phyloP scores from a whole-genome alignment of 2,888 invertebrate genomes.

The Dryocosmus kuriphilus region DNA sequence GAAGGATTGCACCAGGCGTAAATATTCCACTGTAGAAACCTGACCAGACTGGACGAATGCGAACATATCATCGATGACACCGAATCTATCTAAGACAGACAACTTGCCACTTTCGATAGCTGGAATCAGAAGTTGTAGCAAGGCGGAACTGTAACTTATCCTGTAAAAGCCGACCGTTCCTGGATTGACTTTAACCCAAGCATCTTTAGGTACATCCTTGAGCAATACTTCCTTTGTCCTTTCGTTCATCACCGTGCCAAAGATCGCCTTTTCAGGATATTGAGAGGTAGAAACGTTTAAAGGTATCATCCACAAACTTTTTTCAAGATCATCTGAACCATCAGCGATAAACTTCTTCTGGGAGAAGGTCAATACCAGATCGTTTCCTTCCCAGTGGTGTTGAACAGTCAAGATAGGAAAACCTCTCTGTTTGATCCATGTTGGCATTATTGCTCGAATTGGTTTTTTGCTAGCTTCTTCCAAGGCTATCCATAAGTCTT shows the following conservation, averaged over 20 bases:
- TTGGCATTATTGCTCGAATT: conserved; percentile 94
- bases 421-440: conserved; percentile 97
- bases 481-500: conserved; percentile 94
- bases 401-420: conserved; percentile 88
- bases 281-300: conserved; percentile 88
- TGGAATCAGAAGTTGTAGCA: conserved; percentile 87
- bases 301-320: conserved; percentile 92
- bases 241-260: conserved; percentile 82
- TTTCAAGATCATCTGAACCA: conserved; percentile 82
- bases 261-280: conserved; percentile 82
- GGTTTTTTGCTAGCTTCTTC: conserved; percentile 94
- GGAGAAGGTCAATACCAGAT: conserved; percentile 82
- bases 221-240: conserved; percentile 84
- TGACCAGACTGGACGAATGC: conserved; percentile 94
- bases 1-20: conserved; percentile 90
- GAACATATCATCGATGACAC: conserved; percentile 93
- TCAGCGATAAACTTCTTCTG: conserved; percentile 94
- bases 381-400: conserved; percentile 71
- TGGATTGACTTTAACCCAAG: conserved; percentile 95
- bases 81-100: conserved; percentile 93
- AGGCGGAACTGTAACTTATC: conserved; percentile 88
- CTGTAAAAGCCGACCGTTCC: conserved; percentile 94
- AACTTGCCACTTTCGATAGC: conserved; percentile 88
- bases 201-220: conserved; percentile 83
- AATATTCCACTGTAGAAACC: conserved; percentile 87